Percentiles rank a stretch among this genome's conserved stretches.
Evolutionary conservation across 2,797 vertebrate species (phyloP).

Genomic region (Podarcis lilfordi): DNA sequence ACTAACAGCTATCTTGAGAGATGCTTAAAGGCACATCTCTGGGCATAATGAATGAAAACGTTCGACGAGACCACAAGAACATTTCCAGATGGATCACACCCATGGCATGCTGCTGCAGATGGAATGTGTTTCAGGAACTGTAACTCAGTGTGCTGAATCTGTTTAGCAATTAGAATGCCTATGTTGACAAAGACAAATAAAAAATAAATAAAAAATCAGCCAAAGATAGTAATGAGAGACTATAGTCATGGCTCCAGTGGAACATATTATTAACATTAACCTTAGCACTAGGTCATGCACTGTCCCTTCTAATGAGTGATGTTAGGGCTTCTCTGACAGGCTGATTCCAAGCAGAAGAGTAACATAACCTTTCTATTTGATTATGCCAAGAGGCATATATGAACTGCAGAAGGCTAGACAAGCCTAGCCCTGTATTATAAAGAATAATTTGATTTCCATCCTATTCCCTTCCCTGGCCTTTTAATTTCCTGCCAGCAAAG

Average conservation of each 20-base stretch:
- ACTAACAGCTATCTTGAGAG: background rate
- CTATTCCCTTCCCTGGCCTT: conserved; percentile 2
- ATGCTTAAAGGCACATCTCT: background rate
- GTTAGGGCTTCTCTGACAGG: conserved; percentile 57
- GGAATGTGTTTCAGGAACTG: conserved; percentile 7
- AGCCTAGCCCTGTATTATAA: conserved; percentile 50
- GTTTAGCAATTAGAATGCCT: conserved; percentile 43
- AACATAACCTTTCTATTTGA: conserved; percentile 59
- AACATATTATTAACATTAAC: conserved; percentile 40
- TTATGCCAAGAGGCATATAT: conserved; percentile 65
- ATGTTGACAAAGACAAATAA: conserved; percentile 41
- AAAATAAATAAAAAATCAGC: conserved; percentile 42
- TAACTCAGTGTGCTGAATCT: conserved; percentile 11
- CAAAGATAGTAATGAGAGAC: conserved; percentile 47
- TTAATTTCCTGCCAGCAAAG: background rate
- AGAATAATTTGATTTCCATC: conserved; percentile 52
- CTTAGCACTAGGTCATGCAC: conserved; percentile 43
- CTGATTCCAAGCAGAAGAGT: conserved; percentile 48
- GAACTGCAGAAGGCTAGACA: conserved; percentile 48
- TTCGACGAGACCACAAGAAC: background rate
- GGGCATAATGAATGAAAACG: background rate
- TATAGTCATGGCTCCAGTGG: conserved; percentile 34
- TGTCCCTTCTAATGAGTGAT: conserved; percentile 51
- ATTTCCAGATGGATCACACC: background rate
- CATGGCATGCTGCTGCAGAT: background rate